Evolutionary conservation across 2,113 vertebrate genomes (phyloP).

Genomic region (Cathartes aura): DNA sequence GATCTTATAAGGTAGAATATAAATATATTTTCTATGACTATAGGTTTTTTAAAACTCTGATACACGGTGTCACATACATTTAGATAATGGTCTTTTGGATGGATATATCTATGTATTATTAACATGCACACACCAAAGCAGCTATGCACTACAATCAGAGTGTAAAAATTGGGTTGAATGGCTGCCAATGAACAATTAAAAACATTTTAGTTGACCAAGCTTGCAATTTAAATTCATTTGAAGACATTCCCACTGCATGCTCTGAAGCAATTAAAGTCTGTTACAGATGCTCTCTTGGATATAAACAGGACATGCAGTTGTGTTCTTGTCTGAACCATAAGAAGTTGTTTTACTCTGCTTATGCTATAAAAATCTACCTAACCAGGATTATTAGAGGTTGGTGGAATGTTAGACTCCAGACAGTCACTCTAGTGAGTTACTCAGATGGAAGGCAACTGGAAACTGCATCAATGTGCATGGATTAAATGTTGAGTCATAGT

Average conservation of each 20-base stretch:
- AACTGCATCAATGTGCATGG: background rate
- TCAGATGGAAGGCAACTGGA: background rate
- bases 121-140: background rate
- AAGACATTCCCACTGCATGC: background rate
- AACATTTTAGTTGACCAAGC: slow-evolving; percentile 22
- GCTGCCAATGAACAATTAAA: slow-evolving; percentile 37
- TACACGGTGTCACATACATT: background rate
- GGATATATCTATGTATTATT: background rate
- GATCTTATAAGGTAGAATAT: background rate
- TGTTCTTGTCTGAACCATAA: background rate
- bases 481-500: background rate
- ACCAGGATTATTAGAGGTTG: background rate
- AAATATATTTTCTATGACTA: background rate
- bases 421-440: background rate
- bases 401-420: background rate
- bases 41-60: background rate
- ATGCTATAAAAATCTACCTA: background rate
- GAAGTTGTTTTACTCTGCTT: background rate
- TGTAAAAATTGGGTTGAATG: background rate
- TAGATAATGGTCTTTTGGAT: background rate
- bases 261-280: background rate
- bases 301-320: background rate
- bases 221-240: slow-evolving; percentile 15
- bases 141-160: background rate
- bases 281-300: background rate